Evolutionary conservation across 2,888 invertebrate genomes (phyloP), one percentile per base, ranked within the genome.

Genomic region (Leucophenga maculata): DNA sequence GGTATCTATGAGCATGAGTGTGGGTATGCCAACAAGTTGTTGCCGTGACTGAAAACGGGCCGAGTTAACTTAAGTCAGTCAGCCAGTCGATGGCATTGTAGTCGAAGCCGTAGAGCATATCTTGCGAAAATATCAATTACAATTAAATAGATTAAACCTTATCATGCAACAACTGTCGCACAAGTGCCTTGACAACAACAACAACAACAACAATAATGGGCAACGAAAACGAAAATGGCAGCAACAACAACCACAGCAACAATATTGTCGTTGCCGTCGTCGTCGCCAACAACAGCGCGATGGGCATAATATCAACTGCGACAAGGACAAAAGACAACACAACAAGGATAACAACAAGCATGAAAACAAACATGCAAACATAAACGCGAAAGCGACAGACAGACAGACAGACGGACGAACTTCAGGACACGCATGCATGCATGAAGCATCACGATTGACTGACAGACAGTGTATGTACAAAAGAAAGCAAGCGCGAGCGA

Each of bases 161-260:
- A 82, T 80, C 80, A 80, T 80, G 80, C 80, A 82, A 80, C 81
- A 82, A 82, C 83, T 80, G 83, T 82, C 83, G 80, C 80, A 80
- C 79, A 80, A 80, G 80, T 80, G 81, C 79, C 78, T 75, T 73
- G 77, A 71, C 81, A 74, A 75, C 60, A 59, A 31, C 68, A 67
- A 55, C 60, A 66, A 72, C 65, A 46, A 44, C 18, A 22, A 31
- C 48, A 67, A 64, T 22, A 46, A 39, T 48, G n/a, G 46, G 46
- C n/a, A 31, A 48, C 46, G 22, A 65, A 39, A 62, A 44, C 44
- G 44, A 54, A 31, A 60, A 39, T 65, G 65, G 46, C 16, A 55
- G 14, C 8, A 44, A 20, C 44, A 31, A 55, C 50, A 48, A 48
- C 14, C 11, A 18, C 54, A 67, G 44, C 44, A 67, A 32, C 44